Base-by-base conservation (phyloP, 2,797 vertebrate species). In the Pseudomugil gertrudae region DNA sequence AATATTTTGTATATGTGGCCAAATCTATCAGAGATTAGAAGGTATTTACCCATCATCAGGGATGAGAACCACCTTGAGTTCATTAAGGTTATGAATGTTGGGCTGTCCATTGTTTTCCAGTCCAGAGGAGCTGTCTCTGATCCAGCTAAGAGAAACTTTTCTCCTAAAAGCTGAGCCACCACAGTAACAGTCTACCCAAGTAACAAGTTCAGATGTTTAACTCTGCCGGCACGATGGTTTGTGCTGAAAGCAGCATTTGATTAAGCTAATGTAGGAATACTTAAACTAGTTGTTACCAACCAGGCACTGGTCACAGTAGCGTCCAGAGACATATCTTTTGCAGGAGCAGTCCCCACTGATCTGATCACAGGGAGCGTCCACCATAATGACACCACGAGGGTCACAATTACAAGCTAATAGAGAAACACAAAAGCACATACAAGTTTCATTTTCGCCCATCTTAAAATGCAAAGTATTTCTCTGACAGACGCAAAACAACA, bases 321-420 rank as follows among this genome's bases (percentile, higher is more conserved):
- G 90, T 9, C 95, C 95, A 0, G 94, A 95, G 63, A 96, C 96
- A 0, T 96, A 95, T 85, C 93, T 85, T 88, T 97, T 98, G 85
- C 96, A 98, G 77, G 93, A 95, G 80, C 96, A 97, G 86, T 95
- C 94, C 0, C 95, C 94, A 1, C 94, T 97, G 87, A 95, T 93
- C 76, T 94, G 93, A 79, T 98, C 96, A 19, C 95, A 97, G 0
- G 93, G 93, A 4, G 89, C 88, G 64, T 81, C 93, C 76, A 92
- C 87, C 26, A 88, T 87, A 26, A 94, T 93, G 1, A 92, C 93
- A 26, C 95, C 95, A 48, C 89, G 91, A 0, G 92, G 92, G 74
- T 97, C 93, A 72, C 95, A 96, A 82, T 94, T 94, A 80, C 95
- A 98, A 0, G 93, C 95, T 96, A 86, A 26, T 52, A 58, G 17